Evolutionary conservation across 2,888 invertebrate genomes (phyloP), one percentile per base, ranked within the genome.

Genomic region (Rotaria socialis): DNA sequence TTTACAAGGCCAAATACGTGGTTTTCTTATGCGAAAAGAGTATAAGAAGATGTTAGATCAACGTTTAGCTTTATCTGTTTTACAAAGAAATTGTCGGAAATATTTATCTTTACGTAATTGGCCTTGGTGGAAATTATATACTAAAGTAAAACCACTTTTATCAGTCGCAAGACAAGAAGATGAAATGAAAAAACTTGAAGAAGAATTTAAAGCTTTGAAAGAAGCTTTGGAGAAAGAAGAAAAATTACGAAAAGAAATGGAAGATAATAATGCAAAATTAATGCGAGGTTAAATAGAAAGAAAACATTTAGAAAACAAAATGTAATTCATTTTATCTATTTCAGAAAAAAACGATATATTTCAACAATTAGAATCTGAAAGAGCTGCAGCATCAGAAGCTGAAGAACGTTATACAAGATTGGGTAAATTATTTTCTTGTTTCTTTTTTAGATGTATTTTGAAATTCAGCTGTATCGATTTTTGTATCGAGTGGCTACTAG

Each of bases 121-220:
- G 99, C 95, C 96, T 91, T 99, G 99, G 99, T 99, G 96, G 96
- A 97, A 97, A 93, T 93, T 99, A 94, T 99, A 97, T 96, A 96
- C 96, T 94, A 96, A 95, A 94, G 90, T 97, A 94, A 96, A 96
- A 94, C 97, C 99, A 91, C 94, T 99, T 91, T 95, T 99, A 94
- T 97, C 96, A 94, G 96, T 96, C 93, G 95, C 95, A 92, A 95
- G 97, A 91, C 94, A 97, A 93, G 98, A 98, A 93, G 99, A 99
- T 93, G 97, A 99, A 93, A 94, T 99, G 93, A 96, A 96, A 93
- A 96, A 90, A 89, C 90, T 96, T 92, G 96, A 97, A 92, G 98
- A 98, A 93, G 96, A 96, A 93, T 95, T 97, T 88, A 94, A 94
- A 91, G 96, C 96, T 93, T 95, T 95, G 89, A 95, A 96, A 92